Base-by-base conservation (phyloP, 2,113 vertebrate genomes). In the Podarcis muralis region DNA sequence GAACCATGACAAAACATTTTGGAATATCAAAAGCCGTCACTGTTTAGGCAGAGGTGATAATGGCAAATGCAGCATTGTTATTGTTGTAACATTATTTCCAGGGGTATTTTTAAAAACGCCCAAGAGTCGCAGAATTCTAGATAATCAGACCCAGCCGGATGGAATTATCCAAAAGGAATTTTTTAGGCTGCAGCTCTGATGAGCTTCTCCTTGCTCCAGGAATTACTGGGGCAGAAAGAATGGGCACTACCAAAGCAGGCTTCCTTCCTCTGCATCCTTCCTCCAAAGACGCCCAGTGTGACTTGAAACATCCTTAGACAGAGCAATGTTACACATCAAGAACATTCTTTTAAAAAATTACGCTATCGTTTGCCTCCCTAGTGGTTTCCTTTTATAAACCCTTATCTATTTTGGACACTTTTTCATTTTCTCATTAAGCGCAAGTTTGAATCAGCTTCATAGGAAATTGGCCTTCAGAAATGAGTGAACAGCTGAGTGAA, bases 321-420 rank as follows among this genome's bases (percentile, higher is more conserved):
- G 16, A 27, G 74, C 32, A 40, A n/a, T 35, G 53, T 71, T 84
- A 43, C 4, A 84, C 32, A 65, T 86, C 15, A 66, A 65, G 30
- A 43, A 66, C 27, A 30, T 77, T 43, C 15, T 84, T 59, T 85
- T 48, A n/a, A 65, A 65, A 20, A 59, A 59, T 35, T 12, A 7
- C 25, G 78, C 6, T 86, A 20, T 62, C 40, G 20, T 48, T 66
- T 23, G 13, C 11, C 2, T 7, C 22, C 23, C 72, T 53, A 32
- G 43, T 20, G 13, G 25, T 83, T 77, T 53, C 72, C 30, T 81
- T 72, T 72, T 40, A 74, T 68, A 83, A 68, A 8, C 23, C 62
- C 81, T 88, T 83, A 83, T 83, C 81, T 88, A 6, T 59, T 69
- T 83, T 68, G 40, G 59, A 68, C 62, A 68, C 15, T 78, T 76